Evolutionary conservation across 92 coral and sea anemone species (phyloP).

Genomic region (Porites lobata): DNA sequence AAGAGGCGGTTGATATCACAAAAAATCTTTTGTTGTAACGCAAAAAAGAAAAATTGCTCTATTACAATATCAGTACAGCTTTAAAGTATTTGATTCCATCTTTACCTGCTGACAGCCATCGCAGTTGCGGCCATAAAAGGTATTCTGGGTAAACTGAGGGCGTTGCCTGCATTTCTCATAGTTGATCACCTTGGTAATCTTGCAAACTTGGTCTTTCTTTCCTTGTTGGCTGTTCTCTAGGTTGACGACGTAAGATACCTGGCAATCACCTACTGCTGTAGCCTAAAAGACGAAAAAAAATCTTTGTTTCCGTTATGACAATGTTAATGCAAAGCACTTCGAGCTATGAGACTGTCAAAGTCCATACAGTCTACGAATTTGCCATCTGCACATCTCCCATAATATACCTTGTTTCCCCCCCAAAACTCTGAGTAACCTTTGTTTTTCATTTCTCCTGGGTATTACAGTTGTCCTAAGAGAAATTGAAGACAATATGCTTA

Average conservation of each 20-base stretch:
- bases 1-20: no score
- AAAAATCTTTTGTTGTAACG: no score
- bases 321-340: neutral
- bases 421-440: no score
- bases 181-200: conserved; percentile 77
- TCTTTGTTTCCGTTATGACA: neutral
- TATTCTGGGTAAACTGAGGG: conserved; percentile 63
- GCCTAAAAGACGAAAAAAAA: conserved; percentile 49
- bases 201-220: conserved; percentile 1
- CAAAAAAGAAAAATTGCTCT: no score
- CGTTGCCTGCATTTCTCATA: conserved; percentile 67
- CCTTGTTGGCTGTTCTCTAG: neutral
- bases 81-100: neutral
- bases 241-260: conserved; percentile 74
- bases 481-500: no score
- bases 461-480: no score
- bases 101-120: conserved; percentile 75
- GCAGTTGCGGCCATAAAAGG: conserved; percentile 61
- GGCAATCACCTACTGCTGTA: conserved; percentile 84
- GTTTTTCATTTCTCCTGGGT: neutral
- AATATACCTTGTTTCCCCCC: no score
- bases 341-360: neutral
- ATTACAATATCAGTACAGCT: no score
- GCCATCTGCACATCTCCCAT: no score
- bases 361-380: no score